Evolutionary conservation across 2,797 vertebrate genomes (phyloP).

Genomic region (Loriculus beryllinus): DNA sequence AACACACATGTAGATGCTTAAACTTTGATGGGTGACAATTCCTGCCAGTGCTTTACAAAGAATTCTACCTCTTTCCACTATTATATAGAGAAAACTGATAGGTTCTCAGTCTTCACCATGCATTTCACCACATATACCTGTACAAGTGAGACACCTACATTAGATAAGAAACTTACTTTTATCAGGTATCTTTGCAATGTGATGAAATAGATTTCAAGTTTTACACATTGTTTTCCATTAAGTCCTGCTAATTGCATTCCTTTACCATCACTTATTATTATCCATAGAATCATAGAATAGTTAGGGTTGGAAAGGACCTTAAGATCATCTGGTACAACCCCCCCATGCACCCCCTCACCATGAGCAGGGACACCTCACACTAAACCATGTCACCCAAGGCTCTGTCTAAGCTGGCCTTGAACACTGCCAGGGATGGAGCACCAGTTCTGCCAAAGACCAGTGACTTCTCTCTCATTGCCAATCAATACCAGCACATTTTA

Average conservation of each 20-base stretch:
- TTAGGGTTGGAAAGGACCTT: neutral
- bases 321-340: neutral
- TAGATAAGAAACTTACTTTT: neutral
- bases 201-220: neutral
- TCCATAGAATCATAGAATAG: neutral
- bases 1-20: neutral
- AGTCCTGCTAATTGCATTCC: neutral
- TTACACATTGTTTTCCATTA: neutral
- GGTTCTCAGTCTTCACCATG: neutral
- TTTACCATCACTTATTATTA: neutral
- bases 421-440: neutral
- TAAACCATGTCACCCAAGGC: neutral
- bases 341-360: neutral
- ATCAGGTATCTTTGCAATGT: accelerated
- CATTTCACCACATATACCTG: neutral
- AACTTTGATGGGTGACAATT: neutral
- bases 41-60: neutral
- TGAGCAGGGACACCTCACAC: neutral
- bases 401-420: neutral
- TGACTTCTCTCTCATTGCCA: neutral
- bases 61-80: neutral
- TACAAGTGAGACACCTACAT: neutral
- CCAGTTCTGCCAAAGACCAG: neutral
- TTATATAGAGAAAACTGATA: neutral
- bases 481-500: neutral